Percentiles rank a stretch among this genome's conserved stretches.
Conservation (phyloP, 2,888 invertebrate species). For the Leucoptera coffeella region DNA sequence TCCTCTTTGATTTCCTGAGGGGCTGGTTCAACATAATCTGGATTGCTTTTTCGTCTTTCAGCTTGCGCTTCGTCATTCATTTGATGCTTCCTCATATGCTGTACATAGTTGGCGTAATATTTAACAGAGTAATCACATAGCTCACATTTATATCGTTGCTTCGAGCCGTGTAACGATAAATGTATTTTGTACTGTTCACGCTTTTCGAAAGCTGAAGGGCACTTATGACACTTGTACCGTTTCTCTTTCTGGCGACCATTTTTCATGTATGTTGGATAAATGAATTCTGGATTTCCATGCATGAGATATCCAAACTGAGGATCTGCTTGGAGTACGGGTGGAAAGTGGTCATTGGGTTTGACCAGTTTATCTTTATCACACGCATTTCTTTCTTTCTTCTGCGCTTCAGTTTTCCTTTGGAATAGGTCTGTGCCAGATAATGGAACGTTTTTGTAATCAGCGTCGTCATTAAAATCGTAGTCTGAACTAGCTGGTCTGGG, state of each 20-base stretch:
- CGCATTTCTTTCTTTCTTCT: slow-evolving; percentile 39
- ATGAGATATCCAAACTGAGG: slow-evolving; percentile 63
- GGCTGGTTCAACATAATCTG: slow-evolving; percentile 17
- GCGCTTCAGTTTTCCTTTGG: slow-evolving; percentile 57
- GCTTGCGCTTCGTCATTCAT: slow-evolving; percentile 62
- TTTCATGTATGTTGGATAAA: slow-evolving; percentile 67
- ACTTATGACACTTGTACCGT: slow-evolving; percentile 76
- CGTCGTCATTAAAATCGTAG: slow-evolving; percentile 43
- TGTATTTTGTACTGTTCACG: slow-evolving; percentile 79
- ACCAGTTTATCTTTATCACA: slow-evolving; percentile 43
- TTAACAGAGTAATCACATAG: slow-evolving; percentile 85
- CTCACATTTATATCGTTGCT: slow-evolving; percentile 76
- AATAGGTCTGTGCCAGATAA: slow-evolving; percentile 61
- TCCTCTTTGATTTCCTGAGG: slow-evolving; percentile 15
- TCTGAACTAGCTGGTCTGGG: slow-evolving; percentile 22
- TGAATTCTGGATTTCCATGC: slow-evolving; percentile 71
- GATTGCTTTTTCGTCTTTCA: slow-evolving; percentile 37
- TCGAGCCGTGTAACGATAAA: slow-evolving; percentile 74
- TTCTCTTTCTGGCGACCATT: slow-evolving; percentile 71
- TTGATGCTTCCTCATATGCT: slow-evolving; percentile 76
- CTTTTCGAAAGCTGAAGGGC: slow-evolving; percentile 84
- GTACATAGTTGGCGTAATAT: slow-evolving; percentile 77
- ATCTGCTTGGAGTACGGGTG: slow-evolving; percentile 51
- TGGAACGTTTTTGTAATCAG: slow-evolving; percentile 49
- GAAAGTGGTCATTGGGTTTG: slow-evolving; percentile 47